Conservation (phyloP, 2,113 vertebrate species). For the Percopsis transmontana region DNA sequence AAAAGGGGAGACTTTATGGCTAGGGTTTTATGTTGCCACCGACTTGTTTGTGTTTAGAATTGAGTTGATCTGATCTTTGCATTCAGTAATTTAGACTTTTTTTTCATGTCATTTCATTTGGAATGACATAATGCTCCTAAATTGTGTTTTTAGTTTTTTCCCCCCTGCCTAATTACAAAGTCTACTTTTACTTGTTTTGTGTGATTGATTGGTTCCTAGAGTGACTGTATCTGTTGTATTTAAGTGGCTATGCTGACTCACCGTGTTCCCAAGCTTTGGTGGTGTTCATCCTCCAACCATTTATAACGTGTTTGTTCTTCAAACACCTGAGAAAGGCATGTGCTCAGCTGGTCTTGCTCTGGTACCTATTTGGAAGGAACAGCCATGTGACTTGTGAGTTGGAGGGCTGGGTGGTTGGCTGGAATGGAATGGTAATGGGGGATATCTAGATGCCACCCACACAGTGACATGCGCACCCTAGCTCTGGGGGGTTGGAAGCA, state of each 20-base stretch:
- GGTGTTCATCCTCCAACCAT: too few species aligned
- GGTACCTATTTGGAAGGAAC: slow-evolving; percentile 26
- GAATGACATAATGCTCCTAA: neutral
- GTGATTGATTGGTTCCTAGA: too few species aligned
- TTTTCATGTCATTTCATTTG: too few species aligned
- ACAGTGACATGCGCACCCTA: slow-evolving; percentile 32
- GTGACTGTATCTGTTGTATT: neutral
- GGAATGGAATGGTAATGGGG: slow-evolving; percentile 27
- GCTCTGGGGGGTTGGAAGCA: slow-evolving; percentile 15
- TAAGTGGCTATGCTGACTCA: too few species aligned
- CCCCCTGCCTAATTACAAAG: neutral
- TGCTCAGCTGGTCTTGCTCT: neutral
- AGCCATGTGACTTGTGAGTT: slow-evolving; percentile 14
- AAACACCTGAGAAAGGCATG: slow-evolving; percentile 27
- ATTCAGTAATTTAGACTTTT: too few species aligned
- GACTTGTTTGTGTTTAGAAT: too few species aligned
- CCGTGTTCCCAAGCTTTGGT: too few species aligned
- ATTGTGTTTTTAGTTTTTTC: too few species aligned
- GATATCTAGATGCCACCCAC: slow-evolving; percentile 44
- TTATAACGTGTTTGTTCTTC: neutral
- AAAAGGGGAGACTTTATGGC: too few species aligned
- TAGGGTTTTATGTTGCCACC: too few species aligned
- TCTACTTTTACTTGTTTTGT: too few species aligned
- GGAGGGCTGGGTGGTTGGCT: slow-evolving; percentile 4
- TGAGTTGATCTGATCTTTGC: neutral